Evolutionary conservation across 2,797 vertebrate species (phyloP).

Genomic region (Centroberyx gerrardi): DNA sequence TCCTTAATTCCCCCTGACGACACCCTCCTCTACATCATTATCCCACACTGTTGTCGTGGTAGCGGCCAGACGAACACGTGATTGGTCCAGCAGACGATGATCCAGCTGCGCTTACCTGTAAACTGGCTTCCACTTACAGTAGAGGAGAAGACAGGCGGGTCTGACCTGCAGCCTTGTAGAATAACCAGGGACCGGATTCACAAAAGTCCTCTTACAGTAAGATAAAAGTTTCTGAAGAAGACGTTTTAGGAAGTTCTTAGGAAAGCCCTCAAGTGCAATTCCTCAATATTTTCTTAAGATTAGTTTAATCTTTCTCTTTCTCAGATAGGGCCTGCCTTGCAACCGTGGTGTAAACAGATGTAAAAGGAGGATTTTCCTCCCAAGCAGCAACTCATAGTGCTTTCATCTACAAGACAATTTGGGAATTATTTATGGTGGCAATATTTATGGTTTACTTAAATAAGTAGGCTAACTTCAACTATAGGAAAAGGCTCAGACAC

Average conservation of each 20-base stretch:
- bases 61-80: conserved; percentile 17
- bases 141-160: neutral
- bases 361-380: too few relatives aligned
- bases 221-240: neutral
- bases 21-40: conserved; percentile 19
- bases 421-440: neutral
- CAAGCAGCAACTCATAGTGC: too few relatives aligned
- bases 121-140: neutral
- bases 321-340: too few relatives aligned
- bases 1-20: conserved; percentile 19
- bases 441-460: neutral
- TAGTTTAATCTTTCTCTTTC: too few relatives aligned
- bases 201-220: conserved; percentile 24
- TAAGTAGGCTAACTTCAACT: neutral
- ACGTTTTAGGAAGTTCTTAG: neutral
- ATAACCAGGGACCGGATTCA: conserved; percentile 19
- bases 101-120: neutral
- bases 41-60: conserved; percentile 22
- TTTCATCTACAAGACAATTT: too few relatives aligned
- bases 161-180: conserved; percentile 12
- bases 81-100: conserved; percentile 8
- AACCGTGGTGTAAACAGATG: too few relatives aligned
- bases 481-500: neutral
- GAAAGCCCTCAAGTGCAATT: too few relatives aligned
- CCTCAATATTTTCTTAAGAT: too few relatives aligned